Base-by-base conservation (phyloP, 2,888 invertebrate species). In the Agrochola lychnidis region DNA sequence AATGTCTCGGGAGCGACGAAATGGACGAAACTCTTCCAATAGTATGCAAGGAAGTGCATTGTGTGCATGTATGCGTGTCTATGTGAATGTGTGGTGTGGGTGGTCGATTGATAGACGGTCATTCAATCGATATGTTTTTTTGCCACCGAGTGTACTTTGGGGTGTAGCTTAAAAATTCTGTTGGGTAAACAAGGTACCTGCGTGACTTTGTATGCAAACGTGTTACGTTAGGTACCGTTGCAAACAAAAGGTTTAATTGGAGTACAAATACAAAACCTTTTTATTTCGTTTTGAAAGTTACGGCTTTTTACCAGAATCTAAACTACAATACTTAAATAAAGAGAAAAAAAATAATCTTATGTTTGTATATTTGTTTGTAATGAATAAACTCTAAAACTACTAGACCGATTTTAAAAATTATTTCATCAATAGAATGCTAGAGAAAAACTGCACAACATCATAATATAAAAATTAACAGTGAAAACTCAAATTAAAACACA, bases 21-120 rank as follows among this genome's bases (percentile, higher is more conserved):
- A 95, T 95, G 95, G 95, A 94, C 95, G 94, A 92, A 92, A 92
- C 90, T 92, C 92, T 94, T 93, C 94, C 94, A 92, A 95, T 96
- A 93, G 93, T 95, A 94, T 95, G 95, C 96, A 95, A 94, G 95
- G 94, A 94, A 95, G 92, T 96, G 96, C 96, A 96, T 92, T 93
- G 91, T 92, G 89, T 91, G 92, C 88, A 88, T 89, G 87, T 88
- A 62, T 86, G 83, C 22, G 86, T 87, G 66, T 22, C 48, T 42
- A 79, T 86, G 85, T 89, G 85, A 76, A 76, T 83, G 84, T 85
- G 83, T 85, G 88, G 88, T 81, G 90, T 91, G 91, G 92, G 94
- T 92, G 94, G 91, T 82, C 92, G 90, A 88, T 91, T 90, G 90
- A 92, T 89, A 86, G 88, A 90, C 88, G 82, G 87, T 79, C 84